These are phyloP conservation scores for Diabrotica undecimpunctata DNA, from an alignment of 1,140 invertebrate species.

Conservation along the genomic window DNA sequence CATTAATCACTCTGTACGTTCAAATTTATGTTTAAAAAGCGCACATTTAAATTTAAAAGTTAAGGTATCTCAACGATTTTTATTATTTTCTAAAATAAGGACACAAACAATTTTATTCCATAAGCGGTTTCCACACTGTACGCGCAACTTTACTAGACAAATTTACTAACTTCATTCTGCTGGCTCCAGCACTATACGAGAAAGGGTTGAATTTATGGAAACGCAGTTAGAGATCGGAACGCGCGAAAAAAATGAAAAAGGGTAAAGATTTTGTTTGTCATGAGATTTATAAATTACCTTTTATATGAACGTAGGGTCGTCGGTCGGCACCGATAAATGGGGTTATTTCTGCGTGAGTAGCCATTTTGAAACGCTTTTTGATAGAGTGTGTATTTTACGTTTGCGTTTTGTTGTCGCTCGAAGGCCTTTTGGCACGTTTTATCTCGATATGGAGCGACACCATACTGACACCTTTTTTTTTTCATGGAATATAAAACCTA, in stretches of 20 bases:
- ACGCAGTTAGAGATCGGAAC: slow-evolving; percentile 1
- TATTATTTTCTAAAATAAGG: too few relatives aligned
- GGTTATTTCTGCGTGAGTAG: slow-evolving; percentile 1
- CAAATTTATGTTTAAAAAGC: too few relatives aligned
- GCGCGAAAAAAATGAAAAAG: slow-evolving; percentile 2
- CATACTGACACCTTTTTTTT: too few relatives aligned
- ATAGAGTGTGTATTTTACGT: slow-evolving; percentile 1
- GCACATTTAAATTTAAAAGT: too few relatives aligned
- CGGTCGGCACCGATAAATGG: neutral
- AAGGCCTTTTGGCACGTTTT: neutral
- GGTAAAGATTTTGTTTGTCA: slow-evolving; percentile 11
- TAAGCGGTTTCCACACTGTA: too few relatives aligned
- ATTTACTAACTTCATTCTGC: too few relatives aligned
- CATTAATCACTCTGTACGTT: too few relatives aligned
- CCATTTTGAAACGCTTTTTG: slow-evolving; percentile 2
- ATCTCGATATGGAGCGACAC: neutral
- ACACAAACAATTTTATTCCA: too few relatives aligned
- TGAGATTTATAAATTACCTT: slow-evolving; percentile 13
- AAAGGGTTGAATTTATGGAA: slow-evolving; percentile 1
- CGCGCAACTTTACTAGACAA: too few relatives aligned
- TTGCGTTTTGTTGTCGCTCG: neutral
- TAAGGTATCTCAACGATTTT: too few relatives aligned
- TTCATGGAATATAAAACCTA: too few relatives aligned
- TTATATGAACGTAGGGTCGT: slow-evolving; percentile 5
- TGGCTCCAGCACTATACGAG: neutral